Evolutionary conservation across 2,797 vertebrate genomes (phyloP).

Genomic region (Atherinosoma microstoma): DNA sequence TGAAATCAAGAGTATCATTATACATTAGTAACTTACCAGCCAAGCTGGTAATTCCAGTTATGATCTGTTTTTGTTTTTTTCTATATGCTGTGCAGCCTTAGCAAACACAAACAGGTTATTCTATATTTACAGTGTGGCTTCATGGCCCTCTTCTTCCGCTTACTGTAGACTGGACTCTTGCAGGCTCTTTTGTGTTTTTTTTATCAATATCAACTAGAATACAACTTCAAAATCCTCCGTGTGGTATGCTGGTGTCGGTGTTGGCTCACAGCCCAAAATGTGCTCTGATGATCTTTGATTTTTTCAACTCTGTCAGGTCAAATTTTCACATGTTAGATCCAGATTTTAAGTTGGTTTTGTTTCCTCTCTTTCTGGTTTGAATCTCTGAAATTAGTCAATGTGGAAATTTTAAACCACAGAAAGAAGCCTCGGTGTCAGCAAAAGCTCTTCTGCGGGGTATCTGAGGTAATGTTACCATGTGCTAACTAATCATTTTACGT

Average conservation of each 20-base stretch:
- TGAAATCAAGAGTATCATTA: conserved; percentile 4
- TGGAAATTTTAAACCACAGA: conserved; percentile 1
- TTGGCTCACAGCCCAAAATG: conserved; percentile 56
- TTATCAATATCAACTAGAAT: conserved; percentile 69
- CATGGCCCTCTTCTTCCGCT: conserved; percentile 75
- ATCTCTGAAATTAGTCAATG: conserved; percentile 2
- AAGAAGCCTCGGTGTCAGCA: conserved; percentile 18
- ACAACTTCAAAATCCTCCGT: conserved; percentile 62
- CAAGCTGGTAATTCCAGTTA: conserved; percentile 10
- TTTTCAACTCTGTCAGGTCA: conserved; percentile 55
- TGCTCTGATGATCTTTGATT: conserved; percentile 60
- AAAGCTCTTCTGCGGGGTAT: conserved; percentile 10
- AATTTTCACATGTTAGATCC: conserved; percentile 18
- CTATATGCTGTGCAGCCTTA: conserved; percentile 67
- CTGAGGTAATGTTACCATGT: conserved; percentile 1
- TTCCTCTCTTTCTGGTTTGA: background rate
- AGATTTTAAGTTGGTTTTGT: background rate
- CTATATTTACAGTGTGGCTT: conserved; percentile 79
- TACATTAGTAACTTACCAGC: background rate
- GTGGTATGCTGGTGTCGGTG: conserved; percentile 62
- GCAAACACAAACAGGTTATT: conserved; percentile 71
- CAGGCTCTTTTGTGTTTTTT: conserved; percentile 47
- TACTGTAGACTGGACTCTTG: conserved; percentile 69
- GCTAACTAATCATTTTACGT: conserved; percentile 3
- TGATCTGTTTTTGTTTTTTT: conserved; percentile 25